Evolutionary conservation across 1,140 invertebrate genomes (phyloP).

Genomic region (Lutraria rhynchaena): DNA sequence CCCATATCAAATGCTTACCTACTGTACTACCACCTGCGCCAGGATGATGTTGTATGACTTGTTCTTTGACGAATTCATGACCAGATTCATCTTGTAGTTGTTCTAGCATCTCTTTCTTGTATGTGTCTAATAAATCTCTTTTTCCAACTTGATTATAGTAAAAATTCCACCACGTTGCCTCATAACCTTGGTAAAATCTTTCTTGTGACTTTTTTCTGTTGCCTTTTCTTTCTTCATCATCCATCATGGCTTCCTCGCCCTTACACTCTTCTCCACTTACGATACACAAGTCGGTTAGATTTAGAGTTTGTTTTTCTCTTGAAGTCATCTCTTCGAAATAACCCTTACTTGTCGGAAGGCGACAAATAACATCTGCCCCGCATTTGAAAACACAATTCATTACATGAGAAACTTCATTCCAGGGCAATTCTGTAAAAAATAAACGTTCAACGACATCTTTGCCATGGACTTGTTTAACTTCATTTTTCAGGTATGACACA

Average conservation of each 20-base stretch:
- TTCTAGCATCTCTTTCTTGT: slow-evolving; percentile 23
- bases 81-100: slow-evolving; percentile 5
- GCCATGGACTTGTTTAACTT: neutral
- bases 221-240: neutral
- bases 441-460: neutral
- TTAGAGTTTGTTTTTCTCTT: slow-evolving; percentile 1
- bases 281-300: slow-evolving; percentile 36
- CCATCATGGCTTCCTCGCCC: slow-evolving; percentile 3
- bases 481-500: slow-evolving; percentile 7
- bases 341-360: slow-evolving; percentile 14
- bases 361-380: slow-evolving; percentile 12
- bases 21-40: slow-evolving; percentile 43
- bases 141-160: slow-evolving; percentile 36
- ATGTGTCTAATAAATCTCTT: neutral
- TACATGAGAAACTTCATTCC: slow-evolving; percentile 28
- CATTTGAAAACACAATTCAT: slow-evolving; percentile 10
- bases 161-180: slow-evolving; percentile 42
- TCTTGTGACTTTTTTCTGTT: neutral
- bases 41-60: slow-evolving; percentile 33
- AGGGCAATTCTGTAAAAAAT: neutral
- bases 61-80: neutral
- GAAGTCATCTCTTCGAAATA: slow-evolving; percentile 28
- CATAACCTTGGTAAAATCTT: slow-evolving; percentile 31
- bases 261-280: slow-evolving; percentile 36
- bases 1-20: slow-evolving; percentile 26